Evolutionary conservation across 2,113 vertebrate genomes (phyloP).

Genomic region (Ceuthmochares aereus): DNA sequence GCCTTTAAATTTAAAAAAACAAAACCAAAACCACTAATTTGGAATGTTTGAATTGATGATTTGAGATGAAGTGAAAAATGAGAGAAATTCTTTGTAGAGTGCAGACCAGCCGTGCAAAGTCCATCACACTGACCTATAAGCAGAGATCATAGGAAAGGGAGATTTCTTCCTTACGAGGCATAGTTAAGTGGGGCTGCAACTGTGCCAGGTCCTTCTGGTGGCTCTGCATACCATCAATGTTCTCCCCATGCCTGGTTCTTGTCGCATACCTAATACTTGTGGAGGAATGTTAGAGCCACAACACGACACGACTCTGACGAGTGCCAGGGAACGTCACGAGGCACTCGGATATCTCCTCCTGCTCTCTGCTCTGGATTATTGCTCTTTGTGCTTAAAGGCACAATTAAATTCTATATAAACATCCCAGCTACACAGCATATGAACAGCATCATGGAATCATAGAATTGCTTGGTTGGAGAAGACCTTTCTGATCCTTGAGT

Average conservation of each 20-base stretch:
- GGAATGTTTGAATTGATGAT: not conserved
- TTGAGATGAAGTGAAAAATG: not conserved
- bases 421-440: not conserved
- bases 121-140: not conserved
- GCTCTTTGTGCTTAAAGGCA: not conserved
- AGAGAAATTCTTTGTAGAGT: not conserved
- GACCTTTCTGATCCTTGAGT: no score
- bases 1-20: no score
- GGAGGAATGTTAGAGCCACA: not conserved
- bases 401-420: not conserved
- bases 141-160: not conserved
- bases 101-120: not conserved
- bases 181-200: not conserved
- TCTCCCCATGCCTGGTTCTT: not conserved
- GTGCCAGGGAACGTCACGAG: not conserved
- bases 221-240: not conserved
- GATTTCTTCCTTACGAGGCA: not conserved
- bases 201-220: not conserved
- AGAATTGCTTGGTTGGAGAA: no score
- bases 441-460: not conserved
- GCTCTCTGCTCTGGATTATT: not conserved
- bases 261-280: accelerated
- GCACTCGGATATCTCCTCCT: not conserved
- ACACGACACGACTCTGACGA: not conserved
- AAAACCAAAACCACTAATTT: no score